Percentiles rank a stretch among this genome's conserved stretches.
Conservation (phyloP, 2,113 vertebrate genomes). For the Xenopus tropicalis region DNA sequence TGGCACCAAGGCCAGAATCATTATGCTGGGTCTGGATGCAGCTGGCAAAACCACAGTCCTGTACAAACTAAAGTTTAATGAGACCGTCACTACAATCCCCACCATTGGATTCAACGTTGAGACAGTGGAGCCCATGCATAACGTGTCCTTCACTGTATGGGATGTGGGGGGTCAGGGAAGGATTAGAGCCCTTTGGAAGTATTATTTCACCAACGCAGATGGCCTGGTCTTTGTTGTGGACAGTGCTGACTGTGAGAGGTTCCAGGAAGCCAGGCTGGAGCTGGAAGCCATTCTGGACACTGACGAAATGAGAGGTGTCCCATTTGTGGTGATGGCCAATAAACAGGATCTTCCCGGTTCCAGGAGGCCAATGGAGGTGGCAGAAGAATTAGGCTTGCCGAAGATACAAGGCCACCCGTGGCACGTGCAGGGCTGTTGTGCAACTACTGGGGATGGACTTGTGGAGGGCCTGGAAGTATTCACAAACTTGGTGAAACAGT, state of each 20-base stretch:
- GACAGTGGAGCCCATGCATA: slow-evolving; percentile 34
- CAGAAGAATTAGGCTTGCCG: slow-evolving; percentile 31
- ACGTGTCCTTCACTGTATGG: slow-evolving; percentile 45
- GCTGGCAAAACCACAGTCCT: slow-evolving; percentile 72
- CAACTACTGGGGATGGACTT: slow-evolving; percentile 44
- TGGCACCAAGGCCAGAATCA: slow-evolving; percentile 33
- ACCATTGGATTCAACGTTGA: slow-evolving; percentile 47
- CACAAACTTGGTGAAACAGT: slow-evolving; percentile 36
- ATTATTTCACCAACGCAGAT: slow-evolving; percentile 38
- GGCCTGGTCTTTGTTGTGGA: slow-evolving; percentile 47
- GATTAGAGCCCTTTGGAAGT: slow-evolving; percentile 31
- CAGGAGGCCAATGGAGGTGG: slow-evolving; percentile 28
- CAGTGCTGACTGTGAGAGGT: slow-evolving; percentile 36
- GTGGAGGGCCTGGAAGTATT: slow-evolving; percentile 46
- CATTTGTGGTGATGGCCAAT: slow-evolving; percentile 48
- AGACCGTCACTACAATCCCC: slow-evolving; percentile 34
- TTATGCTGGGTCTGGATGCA: slow-evolving; percentile 60
- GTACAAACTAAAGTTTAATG: slow-evolving; percentile 46
- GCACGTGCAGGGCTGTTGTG: slow-evolving; percentile 48
- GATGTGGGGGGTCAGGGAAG: slow-evolving; percentile 35
- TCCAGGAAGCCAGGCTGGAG: slow-evolving; percentile 27
- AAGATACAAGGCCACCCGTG: slow-evolving; percentile 27
- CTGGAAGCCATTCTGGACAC: slow-evolving; percentile 21
- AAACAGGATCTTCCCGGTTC: slow-evolving; percentile 50
- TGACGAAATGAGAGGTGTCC: slow-evolving; percentile 35